Evolutionary conservation across 2,888 invertebrate genomes (phyloP).

Genomic region (Cartodere bifasciata): DNA sequence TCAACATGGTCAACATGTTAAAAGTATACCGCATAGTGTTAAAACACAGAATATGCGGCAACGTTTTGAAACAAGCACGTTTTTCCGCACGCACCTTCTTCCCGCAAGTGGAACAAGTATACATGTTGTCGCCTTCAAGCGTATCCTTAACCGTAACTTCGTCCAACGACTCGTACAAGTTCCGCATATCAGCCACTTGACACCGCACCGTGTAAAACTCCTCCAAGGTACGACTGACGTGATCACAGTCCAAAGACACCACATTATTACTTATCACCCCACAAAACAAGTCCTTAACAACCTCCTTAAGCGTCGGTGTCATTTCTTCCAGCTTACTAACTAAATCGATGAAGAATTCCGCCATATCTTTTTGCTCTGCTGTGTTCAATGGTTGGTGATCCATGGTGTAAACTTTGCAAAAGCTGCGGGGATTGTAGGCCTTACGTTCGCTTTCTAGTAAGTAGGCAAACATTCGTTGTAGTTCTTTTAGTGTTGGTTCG

Average conservation of each 20-base stretch:
- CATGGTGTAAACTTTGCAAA: slow-evolving; percentile 95
- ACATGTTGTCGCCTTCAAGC: slow-evolving; percentile 94
- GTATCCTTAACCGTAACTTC: slow-evolving; percentile 97
- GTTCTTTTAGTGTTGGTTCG: slow-evolving; percentile 67
- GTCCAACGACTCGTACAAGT: slow-evolving; percentile 85
- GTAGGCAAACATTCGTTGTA: slow-evolving; percentile 93
- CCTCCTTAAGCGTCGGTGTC: slow-evolving; percentile 77
- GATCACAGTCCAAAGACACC: slow-evolving; percentile 88
- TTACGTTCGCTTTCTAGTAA: slow-evolving; percentile 88
- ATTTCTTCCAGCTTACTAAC: slow-evolving; percentile 94
- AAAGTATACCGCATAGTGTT: slow-evolving; percentile 96
- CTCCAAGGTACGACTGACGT: slow-evolving; percentile 86
- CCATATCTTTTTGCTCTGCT: slow-evolving; percentile 96
- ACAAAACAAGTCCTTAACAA: slow-evolving; percentile 85
- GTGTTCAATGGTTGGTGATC: slow-evolving; percentile 93
- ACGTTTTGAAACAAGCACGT: slow-evolving; percentile 83
- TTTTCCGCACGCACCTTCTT: slow-evolving; percentile 94
- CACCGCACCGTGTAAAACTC: slow-evolving; percentile 95
- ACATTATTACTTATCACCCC: slow-evolving; percentile 92
- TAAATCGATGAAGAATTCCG: slow-evolving; percentile 93
- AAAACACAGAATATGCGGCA: slow-evolving; percentile 87
- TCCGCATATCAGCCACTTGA: slow-evolving; percentile 94
- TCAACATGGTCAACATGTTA: slow-evolving; percentile 95
- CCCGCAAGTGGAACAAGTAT: slow-evolving; percentile 90
- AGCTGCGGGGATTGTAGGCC: slow-evolving; percentile 88